phyloP scores from a whole-genome alignment of 2,888 invertebrate genomes.

The Pelosia muscerda region DNA sequence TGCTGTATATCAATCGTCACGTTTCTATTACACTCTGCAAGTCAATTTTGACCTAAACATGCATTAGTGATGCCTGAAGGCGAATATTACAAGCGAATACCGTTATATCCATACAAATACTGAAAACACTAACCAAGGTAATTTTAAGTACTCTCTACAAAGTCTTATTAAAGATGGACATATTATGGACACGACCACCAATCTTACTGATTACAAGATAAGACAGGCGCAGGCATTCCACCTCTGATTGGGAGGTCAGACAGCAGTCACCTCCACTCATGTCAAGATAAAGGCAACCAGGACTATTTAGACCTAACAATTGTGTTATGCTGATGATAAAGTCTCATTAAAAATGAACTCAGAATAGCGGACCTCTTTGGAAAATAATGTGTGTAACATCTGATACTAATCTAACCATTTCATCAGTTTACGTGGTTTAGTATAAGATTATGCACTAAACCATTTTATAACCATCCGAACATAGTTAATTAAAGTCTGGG shows the following conservation, averaged over 20 bases:
- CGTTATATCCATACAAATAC: conserved; percentile 15
- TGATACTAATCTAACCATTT: too few species aligned
- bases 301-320: too few species aligned
- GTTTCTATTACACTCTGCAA: conserved; percentile 43
- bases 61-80: conserved; percentile 14
- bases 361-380: background rate
- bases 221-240: background rate
- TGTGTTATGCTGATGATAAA: background rate
- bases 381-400: too few species aligned
- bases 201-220: background rate
- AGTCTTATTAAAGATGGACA: background rate
- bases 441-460: too few species aligned
- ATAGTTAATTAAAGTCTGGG: background rate
- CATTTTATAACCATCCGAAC: too few species aligned
- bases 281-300: background rate
- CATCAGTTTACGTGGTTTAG: too few species aligned
- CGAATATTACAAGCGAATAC: conserved; percentile 7
- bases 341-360: background rate
- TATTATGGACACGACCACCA: background rate
- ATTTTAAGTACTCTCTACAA: background rate
- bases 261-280: background rate
- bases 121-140: background rate
- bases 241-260: background rate
- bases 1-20: conserved; percentile 55
- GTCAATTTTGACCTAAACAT: conserved; percentile 18